Evolutionary conservation across 2,797 vertebrate genomes (phyloP).

Genomic region (Tinamus major): DNA sequence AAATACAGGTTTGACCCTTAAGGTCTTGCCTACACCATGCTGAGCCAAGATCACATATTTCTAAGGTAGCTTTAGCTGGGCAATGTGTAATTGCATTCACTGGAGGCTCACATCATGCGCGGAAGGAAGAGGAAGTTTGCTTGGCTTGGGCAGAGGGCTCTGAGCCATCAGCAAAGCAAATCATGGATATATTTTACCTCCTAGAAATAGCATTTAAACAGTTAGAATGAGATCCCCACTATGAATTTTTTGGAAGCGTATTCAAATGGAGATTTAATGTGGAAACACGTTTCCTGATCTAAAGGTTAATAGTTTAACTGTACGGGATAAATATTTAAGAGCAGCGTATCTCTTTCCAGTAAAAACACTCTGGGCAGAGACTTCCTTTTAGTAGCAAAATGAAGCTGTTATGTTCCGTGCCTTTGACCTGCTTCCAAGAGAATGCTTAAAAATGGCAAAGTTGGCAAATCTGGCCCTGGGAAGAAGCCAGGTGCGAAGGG

Average conservation of each 20-base stretch:
- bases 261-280: conserved; percentile 50
- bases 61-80: not conserved
- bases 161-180: not conserved
- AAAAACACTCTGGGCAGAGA: conserved; percentile 60
- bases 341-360: conserved; percentile 14
- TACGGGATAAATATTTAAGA: conserved; percentile 28
- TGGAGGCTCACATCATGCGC: not conserved
- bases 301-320: conserved; percentile 66
- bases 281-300: conserved; percentile 58
- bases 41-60: not conserved
- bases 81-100: not conserved
- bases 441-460: not conserved
- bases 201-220: not conserved
- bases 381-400: conserved; percentile 46
- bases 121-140: not conserved
- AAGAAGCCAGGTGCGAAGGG: conserved; percentile 12
- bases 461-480: not conserved
- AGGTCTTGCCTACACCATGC: accelerated
- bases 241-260: not conserved
- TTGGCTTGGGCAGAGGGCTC: not conserved
- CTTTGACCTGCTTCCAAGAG: conserved; percentile 27
- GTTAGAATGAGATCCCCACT: conserved; percentile 1
- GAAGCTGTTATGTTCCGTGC: conserved; percentile 2
- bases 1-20: not conserved
- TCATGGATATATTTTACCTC: not conserved